Base-by-base conservation (phyloP, 2,113 vertebrate species). In the Indri indri region DNA sequence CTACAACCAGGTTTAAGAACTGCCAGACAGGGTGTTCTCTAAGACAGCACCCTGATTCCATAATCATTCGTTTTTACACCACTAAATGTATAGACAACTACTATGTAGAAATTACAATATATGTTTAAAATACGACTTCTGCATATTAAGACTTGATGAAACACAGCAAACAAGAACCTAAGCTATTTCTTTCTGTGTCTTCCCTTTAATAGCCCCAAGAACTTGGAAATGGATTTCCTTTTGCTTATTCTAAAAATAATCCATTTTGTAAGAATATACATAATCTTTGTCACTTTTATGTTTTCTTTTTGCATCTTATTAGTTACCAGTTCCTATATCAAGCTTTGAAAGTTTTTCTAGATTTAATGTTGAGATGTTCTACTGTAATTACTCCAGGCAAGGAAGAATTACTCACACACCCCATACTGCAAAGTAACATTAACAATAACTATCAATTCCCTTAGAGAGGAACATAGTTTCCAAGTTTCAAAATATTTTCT, bases 251-350 rank as follows among this genome's bases (percentile, higher is more conserved):
- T 54, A 86, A 89, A 89, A 88, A 86, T 25, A 68, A 74, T 79
- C 92, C 37, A 71, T 77, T 93, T 80, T 86, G 40, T 68, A 68
- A 86, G 32, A 92, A 91, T 54, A 76, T 59, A 45, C 27, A 54
- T 30, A 94, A 50, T 7, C 76, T 73, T 80, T 66, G 81, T 91
- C 89, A 71, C 45, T 88, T 95, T 94, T 81, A 54, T 76, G n/a
- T 52, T 90, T 88, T 79, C 85, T 45, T 94, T 94, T 88, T 94
- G 91, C 81, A 94, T 95, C 70, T 94, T 81, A 81, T 88, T 96
- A 95, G 68, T 88, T 90, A 88, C 25, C 34, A 90, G 47, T 84
- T 90, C 81, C 74, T 95, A 88, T 47, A 80, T 94, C 32, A 85
- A 90, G 54, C 30, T 82, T 93, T n/a, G 42, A 73, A 92, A 45